Evolutionary conservation across 2,797 vertebrate species (phyloP), one percentile per base, ranked within the genome.

Genomic region (Uromys caudimaculatus): DNA sequence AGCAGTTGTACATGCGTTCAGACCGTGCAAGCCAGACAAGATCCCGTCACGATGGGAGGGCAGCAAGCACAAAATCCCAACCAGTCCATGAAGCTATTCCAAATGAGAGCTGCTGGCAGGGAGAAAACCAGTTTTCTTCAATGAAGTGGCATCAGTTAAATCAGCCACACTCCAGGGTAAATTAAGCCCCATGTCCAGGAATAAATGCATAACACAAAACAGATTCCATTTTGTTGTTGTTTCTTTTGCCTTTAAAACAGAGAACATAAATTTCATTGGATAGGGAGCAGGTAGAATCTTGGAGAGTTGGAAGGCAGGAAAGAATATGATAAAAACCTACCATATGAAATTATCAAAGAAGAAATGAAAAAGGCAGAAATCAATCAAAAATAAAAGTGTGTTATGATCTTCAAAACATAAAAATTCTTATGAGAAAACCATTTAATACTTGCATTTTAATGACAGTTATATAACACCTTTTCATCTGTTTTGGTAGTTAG

Each of bases 371-470:
- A 6, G 85, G 4, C 52, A 96, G 91, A 96, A 69, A 67, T 96
- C 69, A 78, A 92, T 75, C 60, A 84, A 95, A 93, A 94, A 90
- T 64, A 17, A 95, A 7, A 75, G 11, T 11, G 17, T 52, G 71
- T 90, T 64, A 81, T 60, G 89, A 8, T 87, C 93, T 86, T 38
- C 58, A 92, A 93, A 89, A 71, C 76, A 91, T 52, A 24, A 94
- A 92, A 90, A 85, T 73, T 88, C n/a, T 19, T 44, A 76, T 67
- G 16, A 88, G 52, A 92, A 96, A 89, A 16, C 29, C 85, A 58
- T 86, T 96, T 95, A 88, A 94, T 58, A 94, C 78, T 86, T 90
- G 2, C 84, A 88, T 90, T 90, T 79, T 90, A 89, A 86, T 87
- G 23, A 32, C 29, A 94, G 3, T 0, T 27, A 83, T 10, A 62